Conservation (phyloP, 2,888 invertebrate species). For the Lasioglossum zephyrum region DNA sequence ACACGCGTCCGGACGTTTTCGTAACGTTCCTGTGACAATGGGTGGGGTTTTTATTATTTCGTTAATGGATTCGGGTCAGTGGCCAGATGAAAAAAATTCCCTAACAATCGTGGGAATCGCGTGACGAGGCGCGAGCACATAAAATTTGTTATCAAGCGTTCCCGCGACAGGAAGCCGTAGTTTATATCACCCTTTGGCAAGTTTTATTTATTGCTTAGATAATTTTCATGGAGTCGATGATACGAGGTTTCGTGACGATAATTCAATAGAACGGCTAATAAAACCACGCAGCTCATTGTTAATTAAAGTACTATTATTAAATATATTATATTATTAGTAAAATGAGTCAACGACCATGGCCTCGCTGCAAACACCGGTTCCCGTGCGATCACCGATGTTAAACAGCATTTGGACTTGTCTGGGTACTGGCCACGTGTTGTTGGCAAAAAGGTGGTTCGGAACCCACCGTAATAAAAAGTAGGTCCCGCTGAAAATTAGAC, state of each 20-base stretch:
- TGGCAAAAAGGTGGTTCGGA: no score
- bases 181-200: constrained; percentile 9
- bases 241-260: constrained; percentile 7
- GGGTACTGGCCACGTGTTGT: no score
- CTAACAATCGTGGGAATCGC: constrained; percentile 60
- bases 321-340: constrained; percentile 8
- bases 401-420: no score
- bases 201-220: constrained; percentile 29
- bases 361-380: no score
- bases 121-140: constrained; percentile 39
- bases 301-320: not conserved
- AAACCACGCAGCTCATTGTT: not conserved
- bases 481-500: no score
- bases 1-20: constrained; percentile 43
- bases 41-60: constrained; percentile 61
- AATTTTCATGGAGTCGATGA: constrained; percentile 25
- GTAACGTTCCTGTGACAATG: constrained; percentile 49
- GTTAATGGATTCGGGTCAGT: constrained; percentile 54
- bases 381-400: no score
- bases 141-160: constrained; percentile 57
- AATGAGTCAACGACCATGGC: no score
- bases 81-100: constrained; percentile 45
- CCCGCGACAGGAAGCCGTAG: constrained; percentile 11
- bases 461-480: no score
- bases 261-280: constrained; percentile 3